Conservation (phyloP, 2,113 vertebrate species). For the Pachyramphus minor region DNA sequence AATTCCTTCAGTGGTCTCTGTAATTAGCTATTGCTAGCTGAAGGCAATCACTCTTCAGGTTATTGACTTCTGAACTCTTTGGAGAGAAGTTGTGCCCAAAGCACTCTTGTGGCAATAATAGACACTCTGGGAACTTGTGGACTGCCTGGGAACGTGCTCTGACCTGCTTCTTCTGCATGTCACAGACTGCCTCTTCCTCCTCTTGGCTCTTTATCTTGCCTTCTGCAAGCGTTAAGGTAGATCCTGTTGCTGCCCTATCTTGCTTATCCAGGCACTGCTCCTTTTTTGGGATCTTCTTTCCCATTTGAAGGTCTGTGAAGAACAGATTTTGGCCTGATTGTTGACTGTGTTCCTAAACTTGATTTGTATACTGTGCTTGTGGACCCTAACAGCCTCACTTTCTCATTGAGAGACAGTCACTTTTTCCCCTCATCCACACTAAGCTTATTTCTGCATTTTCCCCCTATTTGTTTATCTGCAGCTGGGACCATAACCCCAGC, state of each 20-base stretch:
- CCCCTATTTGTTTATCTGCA: neutral
- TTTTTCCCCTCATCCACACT: neutral
- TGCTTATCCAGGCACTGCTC: neutral
- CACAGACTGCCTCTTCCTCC: neutral
- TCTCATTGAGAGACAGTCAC: neutral
- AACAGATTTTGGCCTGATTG: neutral
- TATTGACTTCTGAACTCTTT: neutral
- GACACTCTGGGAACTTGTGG: neutral
- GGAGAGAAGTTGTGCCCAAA: neutral
- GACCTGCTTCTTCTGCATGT: neutral
- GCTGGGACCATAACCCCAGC: neutral
- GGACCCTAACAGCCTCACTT: neutral
- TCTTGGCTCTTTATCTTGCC: neutral
- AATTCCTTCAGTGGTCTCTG: conserved; percentile 2
- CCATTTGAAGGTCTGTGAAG: neutral
- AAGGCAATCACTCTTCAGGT: neutral
- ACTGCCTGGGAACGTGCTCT: neutral
- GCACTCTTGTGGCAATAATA: neutral
- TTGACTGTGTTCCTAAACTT: neutral
- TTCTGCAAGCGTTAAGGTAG: neutral
- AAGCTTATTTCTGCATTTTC: neutral
- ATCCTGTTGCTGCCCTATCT: neutral
- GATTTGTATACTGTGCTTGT: neutral
- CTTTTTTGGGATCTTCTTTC: neutral
- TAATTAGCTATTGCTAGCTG: neutral